Base-by-base conservation (phyloP, 2,888 invertebrate genomes). In the Tiliacea citrago region DNA sequence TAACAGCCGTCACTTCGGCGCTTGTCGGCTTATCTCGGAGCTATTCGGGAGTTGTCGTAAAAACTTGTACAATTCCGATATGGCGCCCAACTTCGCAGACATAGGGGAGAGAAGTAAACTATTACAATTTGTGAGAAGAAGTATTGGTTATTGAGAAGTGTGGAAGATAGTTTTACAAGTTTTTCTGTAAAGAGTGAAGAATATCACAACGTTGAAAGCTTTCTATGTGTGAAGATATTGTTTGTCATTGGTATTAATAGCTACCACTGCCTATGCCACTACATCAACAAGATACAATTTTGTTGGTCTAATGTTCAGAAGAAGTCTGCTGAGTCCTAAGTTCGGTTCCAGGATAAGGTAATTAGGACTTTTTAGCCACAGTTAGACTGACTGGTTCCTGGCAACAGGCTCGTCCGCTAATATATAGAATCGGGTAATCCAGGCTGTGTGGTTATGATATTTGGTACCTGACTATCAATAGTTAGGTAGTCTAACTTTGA, bases 71-170 rank as follows among this genome's bases (percentile, higher is more conserved):
- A 68, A 42, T 9, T 42, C 39, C 21, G 61, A 39, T 29, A 39
- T 18, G 63, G 21, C 66, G 35, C 42, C 51, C 13, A 76, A 82
- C 82, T 82, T 79, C 12, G 47, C 76, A 79, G 79, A 79, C 79
- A 45, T 47, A 77, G 62, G 67, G 69, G 66, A 53, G 61, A 55
- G 29, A 6, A 13, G 13, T n/a, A 47, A 81, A 79, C 58, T 79
- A 47, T 62, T 24, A 57, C 39, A 47, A 42, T 81, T 75, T 58
- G 66, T 74, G 35, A 45, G 16, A 42, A 35, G 51, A 65, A 47
- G 45, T 62, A 24, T 66, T 51, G 13, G 47, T 49, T 55, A 16
- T 1, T 10, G 16, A 72, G 21, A 35, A 53, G 42, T n/a, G 18
- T 21, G 35, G 63, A 8, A 13, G 21, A 57, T 35, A 53, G 35